A percentile compares a stretch with the other conserved stretches of the same genome.
Conservation (phyloP, 1,140 invertebrate genomes). For the Sipha flava region DNA sequence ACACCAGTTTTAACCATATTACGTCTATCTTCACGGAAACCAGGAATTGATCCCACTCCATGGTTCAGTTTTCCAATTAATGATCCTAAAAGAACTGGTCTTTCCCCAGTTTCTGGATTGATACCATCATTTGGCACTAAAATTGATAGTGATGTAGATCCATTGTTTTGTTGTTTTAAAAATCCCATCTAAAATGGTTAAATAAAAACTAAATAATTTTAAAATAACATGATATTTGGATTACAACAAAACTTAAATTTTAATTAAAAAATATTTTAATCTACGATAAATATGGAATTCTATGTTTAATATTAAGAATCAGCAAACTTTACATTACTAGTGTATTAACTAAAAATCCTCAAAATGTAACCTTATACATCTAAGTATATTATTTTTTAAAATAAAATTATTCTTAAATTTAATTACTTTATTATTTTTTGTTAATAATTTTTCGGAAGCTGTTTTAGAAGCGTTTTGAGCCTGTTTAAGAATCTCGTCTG, state of each 20-base stretch:
- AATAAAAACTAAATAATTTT: too few species aligned
- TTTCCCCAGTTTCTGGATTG: constrained; percentile 59
- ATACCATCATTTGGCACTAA: constrained; percentile 69
- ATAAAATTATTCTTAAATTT: neutral
- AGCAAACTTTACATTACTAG: too few species aligned
- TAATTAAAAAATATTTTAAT: too few species aligned
- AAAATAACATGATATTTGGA: too few species aligned
- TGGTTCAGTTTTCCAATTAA: constrained; percentile 64
- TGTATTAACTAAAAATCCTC: too few species aligned
- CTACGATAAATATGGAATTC: too few species aligned
- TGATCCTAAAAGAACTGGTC: constrained; percentile 72
- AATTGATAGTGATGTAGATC: constrained; percentile 79
- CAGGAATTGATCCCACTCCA: constrained; percentile 59
- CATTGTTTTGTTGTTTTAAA: constrained; percentile 67
- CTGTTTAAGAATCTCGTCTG: constrained; percentile 71
- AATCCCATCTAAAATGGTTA: constrained; percentile 62
- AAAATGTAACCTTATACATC: too few species aligned
- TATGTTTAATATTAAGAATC: too few species aligned
- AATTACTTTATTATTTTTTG: constrained; percentile 48
- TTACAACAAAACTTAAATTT: too few species aligned
- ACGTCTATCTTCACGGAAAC: constrained; percentile 77
- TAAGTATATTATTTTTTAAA: too few species aligned
- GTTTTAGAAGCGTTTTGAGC: constrained; percentile 56
- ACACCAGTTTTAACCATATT: constrained; percentile 71
- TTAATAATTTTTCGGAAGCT: constrained; percentile 55